Conservation (phyloP, 2,888 invertebrate species). For the Trichogramma dendrolimi region DNA sequence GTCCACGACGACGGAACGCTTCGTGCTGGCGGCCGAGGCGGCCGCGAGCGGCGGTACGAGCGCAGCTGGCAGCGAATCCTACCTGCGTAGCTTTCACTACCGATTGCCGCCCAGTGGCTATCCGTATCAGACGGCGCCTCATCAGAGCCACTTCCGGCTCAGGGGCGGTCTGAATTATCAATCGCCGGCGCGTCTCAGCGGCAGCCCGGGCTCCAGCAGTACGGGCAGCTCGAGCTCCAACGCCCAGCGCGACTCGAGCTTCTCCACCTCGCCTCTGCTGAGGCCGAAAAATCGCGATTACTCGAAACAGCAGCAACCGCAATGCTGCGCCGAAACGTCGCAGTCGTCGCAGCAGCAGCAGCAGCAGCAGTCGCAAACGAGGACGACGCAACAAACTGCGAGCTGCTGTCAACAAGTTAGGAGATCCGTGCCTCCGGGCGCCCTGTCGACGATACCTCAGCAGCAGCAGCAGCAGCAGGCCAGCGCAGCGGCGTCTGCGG, state of each 20-base stretch:
- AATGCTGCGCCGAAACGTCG: conserved; percentile 9
- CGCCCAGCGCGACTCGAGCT: conserved; percentile 44
- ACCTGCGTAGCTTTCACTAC: conserved; percentile 53
- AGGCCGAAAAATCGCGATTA: conserved; percentile 50
- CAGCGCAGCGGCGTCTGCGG: neutral
- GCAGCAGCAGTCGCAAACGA: conserved; percentile 31
- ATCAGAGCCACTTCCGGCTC: conserved; percentile 48
- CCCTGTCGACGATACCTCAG: conserved; percentile 42
- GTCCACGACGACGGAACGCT: conserved; percentile 69
- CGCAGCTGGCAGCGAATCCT: too few species aligned
- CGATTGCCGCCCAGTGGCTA: conserved; percentile 51
- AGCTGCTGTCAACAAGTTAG: conserved; percentile 59
- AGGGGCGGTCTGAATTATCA: conserved; percentile 44
- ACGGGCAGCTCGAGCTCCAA: conserved; percentile 55
- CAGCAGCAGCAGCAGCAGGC: neutral
- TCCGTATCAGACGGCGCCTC: conserved; percentile 39
- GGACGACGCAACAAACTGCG: conserved; percentile 52
- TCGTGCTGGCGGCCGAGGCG: conserved; percentile 57
- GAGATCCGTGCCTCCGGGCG: conserved; percentile 59
- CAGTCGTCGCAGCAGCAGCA: conserved; percentile 7
- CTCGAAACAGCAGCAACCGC: conserved; percentile 37
- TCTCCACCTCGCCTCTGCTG: conserved; percentile 50
- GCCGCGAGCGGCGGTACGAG: conserved; percentile 44
- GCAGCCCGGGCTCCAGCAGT: conserved; percentile 55
- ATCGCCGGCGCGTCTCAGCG: conserved; percentile 46